phyloP scores from a whole-genome alignment of 2,888 invertebrate genomes.

The Anoplius nigerrimus region DNA sequence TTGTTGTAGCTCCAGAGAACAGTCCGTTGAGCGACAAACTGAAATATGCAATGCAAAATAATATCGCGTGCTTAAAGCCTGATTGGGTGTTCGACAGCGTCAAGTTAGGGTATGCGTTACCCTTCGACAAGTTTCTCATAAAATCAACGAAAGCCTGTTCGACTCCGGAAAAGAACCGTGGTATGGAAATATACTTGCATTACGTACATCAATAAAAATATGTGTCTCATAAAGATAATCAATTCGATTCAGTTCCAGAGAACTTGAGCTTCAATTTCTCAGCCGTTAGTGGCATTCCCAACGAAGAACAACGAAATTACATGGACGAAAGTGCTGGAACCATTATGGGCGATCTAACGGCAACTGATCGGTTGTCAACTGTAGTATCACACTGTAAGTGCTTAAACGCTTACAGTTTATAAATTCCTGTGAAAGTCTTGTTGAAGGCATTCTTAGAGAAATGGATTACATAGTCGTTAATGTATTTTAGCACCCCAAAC shows the following conservation, averaged over 20 bases:
- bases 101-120: slow-evolving; percentile 82
- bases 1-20: slow-evolving; percentile 76
- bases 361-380: slow-evolving; percentile 7
- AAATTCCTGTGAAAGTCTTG: neutral
- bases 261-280: slow-evolving; percentile 75
- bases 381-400: slow-evolving; percentile 25
- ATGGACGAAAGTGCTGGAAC: slow-evolving; percentile 64
- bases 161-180: slow-evolving; percentile 80
- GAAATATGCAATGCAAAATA: slow-evolving; percentile 78
- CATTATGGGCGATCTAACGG: slow-evolving; percentile 42
- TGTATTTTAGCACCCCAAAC: slow-evolving; percentile 16
- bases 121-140: slow-evolving; percentile 79
- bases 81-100: slow-evolving; percentile 90
- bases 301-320: slow-evolving; percentile 43
- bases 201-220: neutral
- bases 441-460: no score
- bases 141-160: slow-evolving; percentile 80
- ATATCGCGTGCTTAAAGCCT: slow-evolving; percentile 83
- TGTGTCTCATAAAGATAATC: neutral
- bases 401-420: neutral
- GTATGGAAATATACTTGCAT: slow-evolving; percentile 40
- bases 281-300: slow-evolving; percentile 74
- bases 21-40: slow-evolving; percentile 82
- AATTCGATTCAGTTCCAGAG: slow-evolving; percentile 42
- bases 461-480: neutral